These are phyloP conservation scores for Peromyscus eremicus DNA, from an alignment of 2,797 vertebrate species.

Conservation along the genomic window DNA sequence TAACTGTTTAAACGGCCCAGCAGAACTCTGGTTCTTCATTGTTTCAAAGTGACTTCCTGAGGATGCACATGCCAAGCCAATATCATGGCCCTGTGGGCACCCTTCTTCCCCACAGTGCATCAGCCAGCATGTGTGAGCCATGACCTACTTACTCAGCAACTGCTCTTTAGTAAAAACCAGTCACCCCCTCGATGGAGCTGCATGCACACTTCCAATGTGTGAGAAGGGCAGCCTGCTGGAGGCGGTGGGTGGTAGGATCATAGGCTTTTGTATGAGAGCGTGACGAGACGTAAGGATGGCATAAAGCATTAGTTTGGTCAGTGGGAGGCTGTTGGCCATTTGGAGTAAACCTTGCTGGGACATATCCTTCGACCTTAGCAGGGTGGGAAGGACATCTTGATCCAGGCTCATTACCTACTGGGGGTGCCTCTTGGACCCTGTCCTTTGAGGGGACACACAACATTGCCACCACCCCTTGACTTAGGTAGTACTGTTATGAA, in stretches of 20 bases:
- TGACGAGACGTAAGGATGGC: accelerated
- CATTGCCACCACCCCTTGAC: accelerated
- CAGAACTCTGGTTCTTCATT: background rate
- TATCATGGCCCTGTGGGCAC: accelerated
- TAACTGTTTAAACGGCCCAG: background rate
- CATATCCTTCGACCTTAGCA: background rate
- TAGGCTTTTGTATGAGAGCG: background rate
- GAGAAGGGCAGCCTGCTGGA: background rate
- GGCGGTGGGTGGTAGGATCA: accelerated
- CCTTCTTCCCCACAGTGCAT: background rate
- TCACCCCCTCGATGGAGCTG: accelerated
- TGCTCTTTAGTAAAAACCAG: background rate
- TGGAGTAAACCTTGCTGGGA: background rate
- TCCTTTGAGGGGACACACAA: background rate
- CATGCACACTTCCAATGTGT: accelerated
- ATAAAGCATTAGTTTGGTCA: accelerated
- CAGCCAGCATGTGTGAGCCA: background rate
- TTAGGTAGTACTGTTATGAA: accelerated
- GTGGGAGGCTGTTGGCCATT: accelerated
- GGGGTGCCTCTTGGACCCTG: background rate
- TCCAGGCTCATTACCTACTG: background rate
- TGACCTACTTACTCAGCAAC: background rate
- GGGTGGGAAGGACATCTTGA: background rate
- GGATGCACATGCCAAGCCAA: accelerated
- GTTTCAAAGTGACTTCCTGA: background rate